These are phyloP conservation scores for Lutraria rhynchaena DNA, from an alignment of 1,140 invertebrate species.

Conservation along the genomic window DNA sequence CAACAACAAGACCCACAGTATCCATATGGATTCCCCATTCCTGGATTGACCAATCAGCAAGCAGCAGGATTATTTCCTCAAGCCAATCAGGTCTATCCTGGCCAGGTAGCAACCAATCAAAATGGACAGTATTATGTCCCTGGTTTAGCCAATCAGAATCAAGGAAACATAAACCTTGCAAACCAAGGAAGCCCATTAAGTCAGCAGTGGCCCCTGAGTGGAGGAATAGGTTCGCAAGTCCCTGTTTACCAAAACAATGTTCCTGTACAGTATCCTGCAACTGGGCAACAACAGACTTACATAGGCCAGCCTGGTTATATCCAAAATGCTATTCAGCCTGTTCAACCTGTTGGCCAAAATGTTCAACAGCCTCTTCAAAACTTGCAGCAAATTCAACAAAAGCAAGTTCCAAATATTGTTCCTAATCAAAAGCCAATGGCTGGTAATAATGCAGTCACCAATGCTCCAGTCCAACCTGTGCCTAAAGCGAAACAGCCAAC, in stretches of 20 bases:
- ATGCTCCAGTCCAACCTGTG: background rate
- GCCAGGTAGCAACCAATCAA: slow-evolving; percentile 14
- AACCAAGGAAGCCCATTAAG: background rate
- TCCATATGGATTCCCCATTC: slow-evolving; percentile 49
- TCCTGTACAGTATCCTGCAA: slow-evolving; percentile 3
- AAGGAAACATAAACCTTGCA: slow-evolving; percentile 2
- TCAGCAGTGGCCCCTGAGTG: slow-evolving; percentile 22
- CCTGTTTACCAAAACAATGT: slow-evolving; percentile 30
- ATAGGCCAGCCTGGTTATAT: slow-evolving; percentile 36
- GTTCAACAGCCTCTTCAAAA: background rate
- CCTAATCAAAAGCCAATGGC: background rate
- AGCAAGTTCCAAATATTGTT: slow-evolving; percentile 7
- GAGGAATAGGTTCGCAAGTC: slow-evolving; percentile 16
- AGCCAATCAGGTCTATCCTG: slow-evolving; percentile 47
- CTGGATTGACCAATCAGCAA: slow-evolving; percentile 43
- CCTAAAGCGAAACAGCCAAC: background rate
- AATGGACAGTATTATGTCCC: slow-evolving; percentile 50
- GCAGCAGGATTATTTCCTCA: slow-evolving; percentile 4
- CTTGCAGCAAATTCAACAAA: background rate
- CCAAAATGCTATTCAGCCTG: slow-evolving; percentile 25
- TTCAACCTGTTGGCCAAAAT: slow-evolving; percentile 25
- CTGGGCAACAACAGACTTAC: slow-evolving; percentile 7
- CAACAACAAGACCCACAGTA: slow-evolving; percentile 35
- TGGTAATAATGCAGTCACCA: background rate
- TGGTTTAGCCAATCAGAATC: slow-evolving; percentile 51